Evolutionary conservation across 2,113 vertebrate genomes (phyloP).

Genomic region (Colossoma macropomum): DNA sequence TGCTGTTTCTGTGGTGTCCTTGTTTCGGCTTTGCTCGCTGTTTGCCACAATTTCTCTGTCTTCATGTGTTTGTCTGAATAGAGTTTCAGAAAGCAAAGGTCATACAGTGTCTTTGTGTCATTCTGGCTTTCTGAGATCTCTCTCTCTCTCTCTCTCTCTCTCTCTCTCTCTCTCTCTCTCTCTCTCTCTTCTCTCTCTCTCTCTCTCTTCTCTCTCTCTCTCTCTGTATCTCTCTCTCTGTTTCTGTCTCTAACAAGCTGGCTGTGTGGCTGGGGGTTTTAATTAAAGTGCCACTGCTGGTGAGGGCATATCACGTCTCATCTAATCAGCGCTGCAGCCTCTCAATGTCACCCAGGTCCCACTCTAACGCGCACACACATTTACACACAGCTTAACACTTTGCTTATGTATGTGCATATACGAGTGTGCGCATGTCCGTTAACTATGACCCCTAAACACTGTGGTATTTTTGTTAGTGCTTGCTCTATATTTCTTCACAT

Average conservation of each 20-base stretch:
- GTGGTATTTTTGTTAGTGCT: background rate
- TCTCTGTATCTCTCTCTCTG: conserved; percentile 15
- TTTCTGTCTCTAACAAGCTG: conserved; percentile 51
- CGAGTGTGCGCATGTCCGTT: background rate
- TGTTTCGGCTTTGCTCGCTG: conserved; percentile 8
- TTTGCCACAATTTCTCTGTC: conserved; percentile 41
- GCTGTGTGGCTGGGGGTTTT: conserved; percentile 62
- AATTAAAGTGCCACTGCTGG: conserved; percentile 65
- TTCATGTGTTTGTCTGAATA: conserved; percentile 27
- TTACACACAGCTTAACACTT: too few species aligned
- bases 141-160: conserved; percentile 30
- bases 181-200: conserved; percentile 33
- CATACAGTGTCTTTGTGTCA: conserved; percentile 33
- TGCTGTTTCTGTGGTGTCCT: conserved; percentile 2
- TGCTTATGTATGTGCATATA: conserved; percentile 14
- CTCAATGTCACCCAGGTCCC: conserved; percentile 57
- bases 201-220: conserved; percentile 25
- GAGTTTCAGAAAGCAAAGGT: conserved; percentile 42
- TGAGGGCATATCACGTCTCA: conserved; percentile 65
- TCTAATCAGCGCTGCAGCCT: conserved; percentile 61
- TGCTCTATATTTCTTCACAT: background rate
- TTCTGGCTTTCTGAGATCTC: conserved; percentile 21
- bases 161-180: conserved; percentile 35
- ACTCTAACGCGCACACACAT: background rate
- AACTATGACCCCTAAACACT: background rate